phyloP scores from a whole-genome alignment of 2,113 vertebrate genomes.

The Hoplias malabaricus region DNA sequence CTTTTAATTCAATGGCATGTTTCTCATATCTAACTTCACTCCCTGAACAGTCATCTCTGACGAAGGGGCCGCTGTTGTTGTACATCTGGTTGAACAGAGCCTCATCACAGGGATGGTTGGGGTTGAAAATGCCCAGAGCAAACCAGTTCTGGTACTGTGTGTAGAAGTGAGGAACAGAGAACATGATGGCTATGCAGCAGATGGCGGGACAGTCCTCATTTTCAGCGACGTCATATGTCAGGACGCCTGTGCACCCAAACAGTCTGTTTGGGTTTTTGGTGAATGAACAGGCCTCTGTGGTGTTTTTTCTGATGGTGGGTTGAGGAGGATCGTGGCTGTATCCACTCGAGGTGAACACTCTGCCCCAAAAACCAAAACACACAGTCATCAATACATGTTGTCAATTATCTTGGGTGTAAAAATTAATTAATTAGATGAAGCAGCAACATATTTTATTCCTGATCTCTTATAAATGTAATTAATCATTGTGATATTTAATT shows the following conservation, averaged over 20 bases:
- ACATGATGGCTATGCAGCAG: slow-evolving; percentile 67
- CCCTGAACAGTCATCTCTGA: no score
- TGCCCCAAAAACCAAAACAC: slow-evolving; percentile 24
- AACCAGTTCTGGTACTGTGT: slow-evolving; percentile 67
- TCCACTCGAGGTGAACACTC: slow-evolving; percentile 70
- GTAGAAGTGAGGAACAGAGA: slow-evolving; percentile 69
- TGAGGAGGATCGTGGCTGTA: slow-evolving; percentile 67
- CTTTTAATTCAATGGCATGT: no score
- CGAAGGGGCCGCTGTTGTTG: slow-evolving; percentile 27
- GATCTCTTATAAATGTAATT: no score
- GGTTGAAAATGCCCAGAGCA: slow-evolving; percentile 60
- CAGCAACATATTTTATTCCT: no score
- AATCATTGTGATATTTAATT: no score
- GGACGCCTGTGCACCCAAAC: slow-evolving; percentile 64
- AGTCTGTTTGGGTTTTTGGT: slow-evolving; percentile 67
- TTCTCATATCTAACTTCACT: neutral
- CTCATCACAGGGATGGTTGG: slow-evolving; percentile 60
- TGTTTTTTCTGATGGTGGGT: slow-evolving; percentile 57
- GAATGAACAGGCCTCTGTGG: slow-evolving; percentile 70
- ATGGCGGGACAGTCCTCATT: slow-evolving; percentile 55
- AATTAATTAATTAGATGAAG: no score
- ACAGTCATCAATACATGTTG: no score
- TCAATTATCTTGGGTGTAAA: no score
- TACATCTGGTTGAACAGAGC: slow-evolving; percentile 67
- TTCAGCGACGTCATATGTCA: slow-evolving; percentile 73